A percentile compares a stretch with the other conserved stretches of the same genome.
These are phyloP conservation scores for Siniperca scherzeri DNA, from an alignment of 2,797 vertebrate genomes.

Conservation along the genomic window DNA sequence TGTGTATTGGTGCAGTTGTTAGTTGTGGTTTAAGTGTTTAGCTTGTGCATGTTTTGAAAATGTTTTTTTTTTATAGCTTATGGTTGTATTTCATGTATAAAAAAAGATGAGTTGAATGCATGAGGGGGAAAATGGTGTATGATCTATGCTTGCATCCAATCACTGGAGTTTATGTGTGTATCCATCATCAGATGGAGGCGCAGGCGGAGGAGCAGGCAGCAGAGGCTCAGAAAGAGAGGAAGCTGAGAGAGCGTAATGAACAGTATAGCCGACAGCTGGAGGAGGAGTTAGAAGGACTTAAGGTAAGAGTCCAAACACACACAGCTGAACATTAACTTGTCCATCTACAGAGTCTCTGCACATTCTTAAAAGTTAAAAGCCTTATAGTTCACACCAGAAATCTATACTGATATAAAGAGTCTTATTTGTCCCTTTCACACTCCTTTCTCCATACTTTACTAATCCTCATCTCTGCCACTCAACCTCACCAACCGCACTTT, in stretches of 20 bases:
- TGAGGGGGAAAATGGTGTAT: neutral
- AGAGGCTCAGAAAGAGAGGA: conserved; percentile 96
- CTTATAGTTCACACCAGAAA: neutral
- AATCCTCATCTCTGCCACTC: neutral
- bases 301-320: conserved; percentile 82
- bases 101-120: neutral
- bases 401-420: neutral
- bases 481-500: neutral
- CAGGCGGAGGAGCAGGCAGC: conserved; percentile 91
- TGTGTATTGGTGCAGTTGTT: neutral
- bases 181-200: conserved; percentile 89
- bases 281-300: conserved; percentile 94
- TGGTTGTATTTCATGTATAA: neutral
- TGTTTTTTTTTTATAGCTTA: neutral
- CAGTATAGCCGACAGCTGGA: conserved; percentile 96
- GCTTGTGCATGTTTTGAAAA: neutral
- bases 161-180: neutral
- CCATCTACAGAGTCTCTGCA: neutral
- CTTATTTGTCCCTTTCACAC: neutral
- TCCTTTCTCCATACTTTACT: neutral
- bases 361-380: neutral
- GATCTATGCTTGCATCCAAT: neutral
- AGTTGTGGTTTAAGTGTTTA: neutral
- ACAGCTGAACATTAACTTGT: neutral
- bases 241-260: conserved; percentile 94